Base-by-base conservation (phyloP, 2,113 vertebrate species). In the Syrrhaptes paradoxus region DNA sequence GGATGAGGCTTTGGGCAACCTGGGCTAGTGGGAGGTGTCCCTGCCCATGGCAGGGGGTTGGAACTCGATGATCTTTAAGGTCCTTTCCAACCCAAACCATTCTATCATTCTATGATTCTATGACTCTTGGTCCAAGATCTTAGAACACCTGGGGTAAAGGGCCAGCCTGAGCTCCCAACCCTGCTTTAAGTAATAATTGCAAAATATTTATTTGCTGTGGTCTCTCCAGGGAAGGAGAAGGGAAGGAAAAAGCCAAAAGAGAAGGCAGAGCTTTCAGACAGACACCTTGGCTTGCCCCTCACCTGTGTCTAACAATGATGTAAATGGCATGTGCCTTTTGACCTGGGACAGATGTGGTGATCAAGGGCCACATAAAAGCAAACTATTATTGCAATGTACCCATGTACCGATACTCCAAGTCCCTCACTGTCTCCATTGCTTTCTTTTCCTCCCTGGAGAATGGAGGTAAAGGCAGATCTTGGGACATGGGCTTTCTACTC, bases 241-340 rank as follows among this genome's bases (percentile, higher is more conserved):
- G 20, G 22, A 29, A 75, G 24, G 5, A 76, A 57, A 31, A 38
- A 29, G 31, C 25, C 10, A 34, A 72, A 67, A 55, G 38, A 73
- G 32, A 65, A 21, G 31, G 28, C 16, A 89, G n/a, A 76, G 52
- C 26, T 32, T 68, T 38, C 28, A 59, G 17, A 57, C 6, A 17
- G 34, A 46, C 24, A 25, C 12, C 22, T 77, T 55, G 41, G 11
- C 38, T n/a, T 43, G 8, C 19, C 8, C 13, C 48, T n/a, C 59
- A 36, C 17, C 0, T 3, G 4, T 57, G 29, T 2, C 3, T 13
- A 32, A 31, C 57, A 31, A 13, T 6, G 8, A 13, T 10, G 18
- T 22, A 58, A 70, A 28, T 22, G 31, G 31, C 9, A 22, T 9
- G 2, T 54, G 31, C 36, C 31, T 49, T 26, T 63, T 70, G 38